Conservation (phyloP, 2,113 vertebrate genomes). For the Monarcha castaneiventris region DNA sequence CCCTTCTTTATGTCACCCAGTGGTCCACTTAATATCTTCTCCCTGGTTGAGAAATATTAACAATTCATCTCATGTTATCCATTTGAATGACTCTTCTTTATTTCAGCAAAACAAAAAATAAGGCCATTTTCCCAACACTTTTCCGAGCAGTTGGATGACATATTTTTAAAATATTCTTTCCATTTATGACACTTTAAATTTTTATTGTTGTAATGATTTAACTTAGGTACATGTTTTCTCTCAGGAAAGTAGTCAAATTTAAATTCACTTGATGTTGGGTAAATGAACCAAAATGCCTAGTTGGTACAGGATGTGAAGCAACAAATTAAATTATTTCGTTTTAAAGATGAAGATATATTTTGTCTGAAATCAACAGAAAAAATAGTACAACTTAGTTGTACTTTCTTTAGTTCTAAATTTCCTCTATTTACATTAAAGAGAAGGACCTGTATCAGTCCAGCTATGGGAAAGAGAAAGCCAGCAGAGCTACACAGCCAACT, state of each 20-base stretch:
- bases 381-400: neutral
- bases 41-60: neutral
- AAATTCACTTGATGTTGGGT: neutral
- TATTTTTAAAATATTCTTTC: neutral
- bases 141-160: neutral
- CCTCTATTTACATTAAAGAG: neutral
- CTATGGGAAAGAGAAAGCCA: neutral
- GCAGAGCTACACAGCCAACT: conserved; percentile 1
- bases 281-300: neutral
- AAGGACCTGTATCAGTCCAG: neutral
- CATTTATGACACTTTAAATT: neutral
- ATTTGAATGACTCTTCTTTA: neutral
- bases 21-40: neutral
- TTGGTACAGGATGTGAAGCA: neutral
- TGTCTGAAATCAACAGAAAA: neutral
- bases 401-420: neutral
- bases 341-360: neutral
- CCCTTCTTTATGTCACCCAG: neutral
- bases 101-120: neutral
- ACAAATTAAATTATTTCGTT: neutral
- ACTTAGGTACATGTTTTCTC: neutral
- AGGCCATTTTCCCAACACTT: fast-evolving
- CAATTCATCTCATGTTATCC: neutral
- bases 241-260: neutral
- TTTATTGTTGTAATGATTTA: neutral